Evolutionary conservation across 2,797 vertebrate genomes (phyloP), one percentile per base, ranked within the genome.

Genomic region (Poeciliopsis turneri): DNA sequence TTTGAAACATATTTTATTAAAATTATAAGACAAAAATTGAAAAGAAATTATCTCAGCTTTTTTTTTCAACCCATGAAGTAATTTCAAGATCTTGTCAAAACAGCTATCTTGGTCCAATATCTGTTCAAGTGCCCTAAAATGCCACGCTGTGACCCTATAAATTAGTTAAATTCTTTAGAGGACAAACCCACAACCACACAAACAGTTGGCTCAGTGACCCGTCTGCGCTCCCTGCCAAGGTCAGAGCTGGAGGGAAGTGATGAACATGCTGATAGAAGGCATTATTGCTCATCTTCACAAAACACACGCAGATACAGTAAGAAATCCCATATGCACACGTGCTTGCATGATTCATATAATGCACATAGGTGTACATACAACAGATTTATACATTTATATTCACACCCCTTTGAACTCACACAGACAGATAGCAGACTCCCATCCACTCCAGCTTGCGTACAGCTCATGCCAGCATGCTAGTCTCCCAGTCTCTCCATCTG

Each of bases 401-500:
- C 82, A 82, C 84, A 85, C 64, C 61, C 87, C 39, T 11, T 43
- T 23, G 46, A 46, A 30, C 46, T 46, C 76, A 77, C 78, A 80
- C 70, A 79, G 85, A 88, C 85, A 84, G 45, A 86, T 84, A 74
- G 85, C 78, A 84, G 51, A 82, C 78, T 76, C 83, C 79, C 88
- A 89, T 85, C 80, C 92, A 91, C 91, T 91, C 91, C 93, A 95
- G 93, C 90, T 89, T 95, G 93, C 80, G 90, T 76, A 76, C 76
- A 92, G 85, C 89, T 92, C 90, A 93, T 94, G 95, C 95, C 93
- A 95, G 94, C 93, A 94, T 92, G 93, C 94, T 94, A 94, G 94
- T 95, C 93, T 96, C 92, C 92, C 92, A 94, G 95, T 95, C 95
- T 91, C 92, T 95, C 95, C 95, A 96, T 95, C 95, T 95, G 95